phyloP scores from a whole-genome alignment of 2,113 vertebrate species.

The Dasyprocta punctata region DNA sequence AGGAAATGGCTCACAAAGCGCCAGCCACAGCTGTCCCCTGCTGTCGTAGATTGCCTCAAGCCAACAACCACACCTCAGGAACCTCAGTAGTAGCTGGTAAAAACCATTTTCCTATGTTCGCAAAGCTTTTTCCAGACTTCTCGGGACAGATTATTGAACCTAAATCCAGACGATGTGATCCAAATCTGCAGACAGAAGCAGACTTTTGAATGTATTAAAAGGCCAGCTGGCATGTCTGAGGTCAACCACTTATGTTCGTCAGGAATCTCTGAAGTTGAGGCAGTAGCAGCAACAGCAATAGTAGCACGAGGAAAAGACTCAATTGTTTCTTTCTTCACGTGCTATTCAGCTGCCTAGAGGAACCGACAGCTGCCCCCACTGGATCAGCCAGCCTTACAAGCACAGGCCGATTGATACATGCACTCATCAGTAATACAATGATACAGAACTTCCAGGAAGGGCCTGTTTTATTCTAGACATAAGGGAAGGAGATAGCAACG shows the following conservation, averaged over 20 bases:
- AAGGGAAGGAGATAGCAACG: constrained; percentile 95
- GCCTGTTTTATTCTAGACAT: constrained; percentile 95
- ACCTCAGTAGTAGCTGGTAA: constrained; percentile 94
- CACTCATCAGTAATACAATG: constrained; percentile 96
- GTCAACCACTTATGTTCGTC: constrained; percentile 95
- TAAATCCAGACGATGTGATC: neutral
- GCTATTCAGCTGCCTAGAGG: constrained; percentile 96
- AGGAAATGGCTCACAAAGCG: constrained; percentile 93
- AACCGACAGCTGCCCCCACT: constrained; percentile 93
- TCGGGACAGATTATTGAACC: constrained; percentile 84
- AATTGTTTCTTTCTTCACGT: constrained; percentile 92
- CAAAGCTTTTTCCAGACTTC: constrained; percentile 95
- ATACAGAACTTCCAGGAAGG: constrained; percentile 97
- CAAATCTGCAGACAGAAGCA: neutral
- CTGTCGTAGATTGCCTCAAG: constrained; percentile 89
- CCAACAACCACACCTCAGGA: constrained; percentile 94
- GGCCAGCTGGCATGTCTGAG: constrained; percentile 90
- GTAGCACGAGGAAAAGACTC: constrained; percentile 94
- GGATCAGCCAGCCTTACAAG: constrained; percentile 96
- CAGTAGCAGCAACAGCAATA: constrained; percentile 88
- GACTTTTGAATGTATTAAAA: neutral
- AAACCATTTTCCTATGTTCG: constrained; percentile 94
- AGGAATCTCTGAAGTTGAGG: constrained; percentile 92
- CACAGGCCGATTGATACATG: constrained; percentile 94
- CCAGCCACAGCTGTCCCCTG: constrained; percentile 84